Evolutionary conservation across 2,888 invertebrate genomes (phyloP).

Genomic region (Herminia tarsipennalis): DNA sequence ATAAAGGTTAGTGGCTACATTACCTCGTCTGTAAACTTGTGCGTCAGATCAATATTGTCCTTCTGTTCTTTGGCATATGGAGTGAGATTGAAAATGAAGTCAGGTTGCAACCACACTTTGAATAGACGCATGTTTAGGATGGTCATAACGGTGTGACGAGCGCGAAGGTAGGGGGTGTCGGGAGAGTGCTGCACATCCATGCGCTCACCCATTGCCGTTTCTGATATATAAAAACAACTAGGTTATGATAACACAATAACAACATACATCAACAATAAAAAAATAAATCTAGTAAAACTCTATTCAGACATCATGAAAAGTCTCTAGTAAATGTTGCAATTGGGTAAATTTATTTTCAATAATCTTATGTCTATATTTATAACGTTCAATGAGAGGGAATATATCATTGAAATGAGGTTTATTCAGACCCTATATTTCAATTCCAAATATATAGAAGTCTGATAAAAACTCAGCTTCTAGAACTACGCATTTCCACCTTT

Average conservation of each 20-base stretch:
- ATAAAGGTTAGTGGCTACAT: neutral
- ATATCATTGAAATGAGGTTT: no score
- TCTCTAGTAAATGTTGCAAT: no score
- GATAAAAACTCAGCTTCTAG: no score
- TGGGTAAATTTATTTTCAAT: no score
- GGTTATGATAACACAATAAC: neutral
- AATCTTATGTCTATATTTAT: no score
- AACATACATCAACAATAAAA: no score
- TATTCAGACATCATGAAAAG: no score
- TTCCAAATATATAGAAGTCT: no score
- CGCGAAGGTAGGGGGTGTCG: conserved; percentile 86
- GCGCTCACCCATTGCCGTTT: conserved; percentile 90
- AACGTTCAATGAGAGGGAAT: no score
- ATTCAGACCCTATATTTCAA: no score
- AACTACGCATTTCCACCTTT: no score
- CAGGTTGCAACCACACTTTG: conserved; percentile 87
- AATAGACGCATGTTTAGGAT: conserved; percentile 78
- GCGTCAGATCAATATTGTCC: conserved; percentile 85
- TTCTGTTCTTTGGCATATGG: conserved; percentile 84
- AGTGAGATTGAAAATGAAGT: conserved; percentile 86
- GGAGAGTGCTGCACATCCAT: conserved; percentile 84
- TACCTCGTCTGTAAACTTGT: conserved; percentile 85
- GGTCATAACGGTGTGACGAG: conserved; percentile 78
- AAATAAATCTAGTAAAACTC: no score
- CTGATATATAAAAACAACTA: conserved; percentile 68